Evolutionary conservation across 2,888 invertebrate species (phyloP).

Genomic region (Frankliniella intonsa): DNA sequence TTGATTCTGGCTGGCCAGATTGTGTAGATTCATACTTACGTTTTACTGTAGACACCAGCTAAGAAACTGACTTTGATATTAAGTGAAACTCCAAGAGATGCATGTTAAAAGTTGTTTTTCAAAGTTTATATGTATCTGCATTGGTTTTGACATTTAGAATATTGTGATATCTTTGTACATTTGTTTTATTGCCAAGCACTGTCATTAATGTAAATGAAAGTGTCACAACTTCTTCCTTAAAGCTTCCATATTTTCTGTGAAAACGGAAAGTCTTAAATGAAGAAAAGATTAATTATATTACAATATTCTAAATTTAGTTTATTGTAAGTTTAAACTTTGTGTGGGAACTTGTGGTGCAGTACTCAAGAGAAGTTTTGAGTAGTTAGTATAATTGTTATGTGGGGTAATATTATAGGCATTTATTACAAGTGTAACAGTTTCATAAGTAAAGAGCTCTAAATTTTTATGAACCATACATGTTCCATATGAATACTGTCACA

Average conservation of each 20-base stretch:
- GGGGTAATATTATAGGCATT: conserved; percentile 16
- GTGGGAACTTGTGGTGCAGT: background rate
- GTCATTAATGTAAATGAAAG: background rate
- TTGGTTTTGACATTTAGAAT: background rate
- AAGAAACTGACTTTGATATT: too few relatives aligned
- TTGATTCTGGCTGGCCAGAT: background rate
- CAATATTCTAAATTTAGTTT: too few relatives aligned
- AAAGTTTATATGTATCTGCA: too few relatives aligned
- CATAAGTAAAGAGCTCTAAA: background rate
- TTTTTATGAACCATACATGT: background rate
- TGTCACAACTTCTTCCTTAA: too few relatives aligned
- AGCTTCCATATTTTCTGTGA: background rate
- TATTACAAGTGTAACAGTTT: conserved; percentile 3
- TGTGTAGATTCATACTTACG: background rate
- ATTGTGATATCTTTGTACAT: background rate
- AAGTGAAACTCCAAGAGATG: too few relatives aligned
- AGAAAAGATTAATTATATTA: background rate
- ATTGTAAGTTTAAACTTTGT: background rate
- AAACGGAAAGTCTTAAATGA: background rate
- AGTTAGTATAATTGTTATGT: background rate
- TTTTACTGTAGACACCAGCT: too few relatives aligned
- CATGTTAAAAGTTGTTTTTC: too few relatives aligned
- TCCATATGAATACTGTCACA: background rate
- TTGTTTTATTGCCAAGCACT: background rate
- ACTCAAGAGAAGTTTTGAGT: background rate